Base-by-base conservation (phyloP, 2,888 invertebrate genomes). In the Aspidiotus destructor region DNA sequence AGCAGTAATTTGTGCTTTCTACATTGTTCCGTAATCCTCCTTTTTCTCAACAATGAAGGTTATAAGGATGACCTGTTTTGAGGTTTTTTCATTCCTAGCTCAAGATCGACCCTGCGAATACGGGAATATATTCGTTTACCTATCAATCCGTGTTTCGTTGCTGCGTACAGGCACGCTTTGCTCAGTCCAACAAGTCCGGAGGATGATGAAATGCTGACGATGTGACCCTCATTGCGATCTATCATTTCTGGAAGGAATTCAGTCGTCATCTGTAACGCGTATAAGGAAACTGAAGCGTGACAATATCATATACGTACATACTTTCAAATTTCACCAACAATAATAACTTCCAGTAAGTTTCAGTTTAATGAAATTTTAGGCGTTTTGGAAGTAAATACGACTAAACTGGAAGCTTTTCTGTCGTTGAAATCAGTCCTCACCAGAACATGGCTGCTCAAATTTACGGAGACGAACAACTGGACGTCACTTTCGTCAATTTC, bases 201-300 rank as follows among this genome's bases (percentile, higher is more conserved):
- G 28, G 94, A 84, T 57, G 94, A 93, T 0, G 95, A 90, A 53
- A 98, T 85, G 0, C 92, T 93, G 7, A 97, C 95, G 69, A 98
- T 87, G 77, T 98, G 97, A 0, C 97, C 97, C 71, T 85, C 85
- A 74, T 92, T 89, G 11, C 83, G 80, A 72, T 84, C 83, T 76
- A 96, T 85, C 97, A 97, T 97, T 69, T 86, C 86, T 0, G 91
- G 92, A 57, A 97, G 80, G 77, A 97, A 96, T 0, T 92, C 85
- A 78, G 92, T 93, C 0, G 88, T 87, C 0, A 92, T 94, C 93
- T 93, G 80, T 61, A 80, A 79, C 71, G 72, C 28, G 5, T 28
- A 28, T 28, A 28, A 28, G 1, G 28, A 28, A 28, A 28, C 28
- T 28, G 5, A 28, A 28, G 28, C 28, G 28, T 28, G 28, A 28